Percentiles rank a stretch among this genome's conserved stretches.
Evolutionary conservation across 2,797 vertebrate species (phyloP).

Genomic region (Micromesistius poutassou): DNA sequence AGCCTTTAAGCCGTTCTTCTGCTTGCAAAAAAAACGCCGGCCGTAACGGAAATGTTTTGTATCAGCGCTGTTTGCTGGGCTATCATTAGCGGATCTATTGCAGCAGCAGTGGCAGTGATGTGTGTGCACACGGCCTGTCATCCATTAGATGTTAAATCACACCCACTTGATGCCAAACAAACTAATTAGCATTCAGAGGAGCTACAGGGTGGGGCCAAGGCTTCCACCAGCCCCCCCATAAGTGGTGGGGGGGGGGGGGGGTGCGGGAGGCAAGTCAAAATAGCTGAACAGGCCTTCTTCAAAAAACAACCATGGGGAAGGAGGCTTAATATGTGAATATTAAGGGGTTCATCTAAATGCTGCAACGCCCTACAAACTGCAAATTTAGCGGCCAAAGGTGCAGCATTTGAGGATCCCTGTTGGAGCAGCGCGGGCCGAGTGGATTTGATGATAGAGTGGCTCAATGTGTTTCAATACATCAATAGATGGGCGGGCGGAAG

Average conservation of each 20-base stretch:
- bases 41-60: slow-evolving; percentile 26
- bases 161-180: slow-evolving; percentile 41
- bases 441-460: slow-evolving; percentile 6
- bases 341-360: neutral
- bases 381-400: slow-evolving; percentile 19
- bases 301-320: slow-evolving; percentile 17
- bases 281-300: slow-evolving; percentile 40
- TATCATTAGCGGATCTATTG: slow-evolving; percentile 41
- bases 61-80: slow-evolving; percentile 24
- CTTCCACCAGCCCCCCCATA: slow-evolving; percentile 19
- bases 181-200: slow-evolving; percentile 53
- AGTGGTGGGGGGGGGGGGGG: slow-evolving; percentile 14
- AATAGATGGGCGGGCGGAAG: slow-evolving; percentile 20
- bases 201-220: slow-evolving; percentile 42
- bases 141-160: slow-evolving; percentile 47
- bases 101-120: slow-evolving; percentile 16
- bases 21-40: slow-evolving; percentile 45
- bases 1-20: slow-evolving; percentile 51
- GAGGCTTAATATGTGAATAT: slow-evolving; percentile 32
- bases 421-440: slow-evolving; percentile 1
- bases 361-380: slow-evolving; percentile 31
- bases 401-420: neutral
- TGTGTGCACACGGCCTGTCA: slow-evolving; percentile 19
- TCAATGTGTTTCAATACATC: slow-evolving; percentile 16
- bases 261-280: slow-evolving; percentile 18